Base-by-base conservation (phyloP, 2,888 invertebrate genomes). In the Heliconius hortense region DNA sequence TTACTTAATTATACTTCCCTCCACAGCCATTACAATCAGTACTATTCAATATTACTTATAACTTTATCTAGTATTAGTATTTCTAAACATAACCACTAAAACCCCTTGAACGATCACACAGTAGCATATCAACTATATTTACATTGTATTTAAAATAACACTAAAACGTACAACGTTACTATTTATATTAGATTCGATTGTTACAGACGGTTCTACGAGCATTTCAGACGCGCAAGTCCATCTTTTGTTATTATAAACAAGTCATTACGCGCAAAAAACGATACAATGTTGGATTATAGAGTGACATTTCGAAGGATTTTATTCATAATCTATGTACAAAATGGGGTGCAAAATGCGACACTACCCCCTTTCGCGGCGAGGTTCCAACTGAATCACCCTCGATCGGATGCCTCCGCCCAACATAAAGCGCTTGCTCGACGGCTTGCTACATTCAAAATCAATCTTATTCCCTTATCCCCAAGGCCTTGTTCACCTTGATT, bases 321-420 rank as follows among this genome's bases (percentile, higher is more conserved):
- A 85, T 87, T 89, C 87, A 88, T 87, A 89, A 87, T 88, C 87
- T 88, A 85, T 88, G 83, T 87, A 87, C 85, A 86, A 85, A 87
- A 84, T 85, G 89, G 90, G 89, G 88, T 83, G 79, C 84, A 82
- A 75, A 85, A 84, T 86, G 87, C 89, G 88, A 85, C 84, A 89
- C 91, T 87, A 87, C 88, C 90, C 90, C 87, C 90, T 87, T 83
- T 82, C 90, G 87, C 93, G 90, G 90, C 88, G 88, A 88, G 90
- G 88, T 89, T 88, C 87, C 90, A 88, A 94, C 94, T 94, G 93
- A 94, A 92, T 90, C 90, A 91, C 88, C 90, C 90, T 89, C 88
- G 86, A 92, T 86, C 90, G 92, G 86, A 90, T 89, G 93, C 93
- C 93, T 90, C 93, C 94, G 94, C 93, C 93, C 93, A 92, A 90